Evolutionary conservation across 1,140 invertebrate genomes (phyloP), one percentile per base, ranked within the genome.

Genomic region (Capitella teleta): DNA sequence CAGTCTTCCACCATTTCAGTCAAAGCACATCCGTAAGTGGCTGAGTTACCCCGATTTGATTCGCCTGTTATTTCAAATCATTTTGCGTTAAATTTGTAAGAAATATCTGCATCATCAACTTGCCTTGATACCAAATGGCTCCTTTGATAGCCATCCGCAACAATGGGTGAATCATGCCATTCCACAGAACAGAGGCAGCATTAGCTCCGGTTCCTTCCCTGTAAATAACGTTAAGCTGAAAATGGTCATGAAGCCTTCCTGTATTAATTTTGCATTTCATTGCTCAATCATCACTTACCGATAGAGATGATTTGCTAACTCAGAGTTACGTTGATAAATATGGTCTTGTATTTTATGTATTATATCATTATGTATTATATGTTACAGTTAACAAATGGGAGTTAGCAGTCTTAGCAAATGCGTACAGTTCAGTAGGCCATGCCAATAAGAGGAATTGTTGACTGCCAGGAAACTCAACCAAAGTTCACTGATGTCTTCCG

Each of bases 121-220:
- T 19, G 63, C 63, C 63, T 61, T 67, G 64, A 57, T 67, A 67
- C 64, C 64, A 67, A 10, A 65, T 53, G 21, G 47, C 57, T 24
- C 61, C 64, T 55, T 60, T 60, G 38, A 65, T 62, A 5, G 58
- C 51, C 57, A 63, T 58, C 16, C 56, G 57, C 5, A 61, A 48
- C 2, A 67, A 46, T 14, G 64, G 64, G 30, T 63, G 51, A 2
- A 67, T 53, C 64, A 67, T 67, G 12, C 57, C 57, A 59, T 67
- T 65, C 63, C 63, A 67, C n/a, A 41, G 23, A 10, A 21, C 38
- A 16, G 10, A 10, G 12, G 10, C 6, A 14, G 8, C 38, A 21
- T 41, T 41, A 47, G 38, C 6, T 10, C 30, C n/a, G n/a, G 8
- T 32, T 32, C 30, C 30, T n/a, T n/a, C n/a, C 8, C n/a, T 10